A percentile compares a stretch with the other conserved stretches of the same genome.
These are phyloP conservation scores for Ochotona princeps DNA, from an alignment of 2,113 vertebrate species.

Conservation along the genomic window DNA sequence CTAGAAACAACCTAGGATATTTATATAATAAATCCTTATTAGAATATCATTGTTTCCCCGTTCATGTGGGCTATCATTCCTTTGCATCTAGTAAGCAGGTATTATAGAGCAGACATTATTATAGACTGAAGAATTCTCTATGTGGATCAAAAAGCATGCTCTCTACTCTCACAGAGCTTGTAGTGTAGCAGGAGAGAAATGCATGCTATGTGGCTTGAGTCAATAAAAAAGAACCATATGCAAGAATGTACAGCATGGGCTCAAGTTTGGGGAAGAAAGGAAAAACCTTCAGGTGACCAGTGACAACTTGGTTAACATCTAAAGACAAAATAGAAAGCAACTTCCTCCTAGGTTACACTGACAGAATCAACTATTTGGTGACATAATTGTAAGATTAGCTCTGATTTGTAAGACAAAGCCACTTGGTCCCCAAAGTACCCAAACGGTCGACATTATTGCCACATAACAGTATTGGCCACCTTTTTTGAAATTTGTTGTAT, in stretches of 20 bases:
- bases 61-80: not conserved
- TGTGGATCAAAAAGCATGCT: not conserved
- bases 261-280: not conserved
- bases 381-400: not conserved
- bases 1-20: not conserved
- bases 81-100: not conserved
- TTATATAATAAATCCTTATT: not conserved
- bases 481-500: slow-evolving; percentile 28
- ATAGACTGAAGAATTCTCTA: not conserved
- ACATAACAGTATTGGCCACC: not conserved
- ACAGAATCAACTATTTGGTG: not conserved
- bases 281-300: not conserved
- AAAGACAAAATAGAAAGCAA: not conserved
- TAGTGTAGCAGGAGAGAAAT: not conserved
- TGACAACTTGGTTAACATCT: not conserved
- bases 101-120: not conserved
- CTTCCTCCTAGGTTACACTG: not conserved
- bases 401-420: not conserved
- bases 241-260: not conserved
- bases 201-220: not conserved
- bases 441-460: not conserved
- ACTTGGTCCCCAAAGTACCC: not conserved
- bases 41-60: not conserved
- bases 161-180: not conserved
- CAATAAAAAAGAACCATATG: not conserved